Evolutionary conservation across 2,888 invertebrate species (phyloP), one percentile per base, ranked within the genome.

Genomic region (Anticlea derivata): DNA sequence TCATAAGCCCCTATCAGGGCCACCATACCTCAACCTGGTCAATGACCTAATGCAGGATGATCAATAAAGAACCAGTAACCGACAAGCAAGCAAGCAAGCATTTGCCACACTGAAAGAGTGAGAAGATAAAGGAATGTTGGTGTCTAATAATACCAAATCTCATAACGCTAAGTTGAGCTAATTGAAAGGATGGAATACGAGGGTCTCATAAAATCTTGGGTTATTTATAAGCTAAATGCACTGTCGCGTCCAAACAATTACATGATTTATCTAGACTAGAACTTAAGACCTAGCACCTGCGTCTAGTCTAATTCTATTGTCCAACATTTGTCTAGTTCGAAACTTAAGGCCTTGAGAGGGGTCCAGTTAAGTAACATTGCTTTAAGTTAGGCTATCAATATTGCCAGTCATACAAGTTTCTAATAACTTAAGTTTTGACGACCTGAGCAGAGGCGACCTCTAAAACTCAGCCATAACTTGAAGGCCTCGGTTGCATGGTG

Each of bases 341-440:
- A 35, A 49, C 35, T 35, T 49, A 23, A n/a, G n/a, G 40, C 8
- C 17, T 34, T 35, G 22, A 4, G 34, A 29, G 41, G 40, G 34
- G 55, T 54, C 48, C 56, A 48, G 35, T 49, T 60, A 50, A 46
- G 52, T 17, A 17, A 4, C 50, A 37, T 39, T 35, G 47, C 31
- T 52, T 49, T 49, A 54, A 55, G 50, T 64, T 61, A 58, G 58
- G 55, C 64, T 57, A 66, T 47, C 53, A 60, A 41, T 63, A 69
- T 45, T 50, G 60, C 63, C 58, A 65, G 59, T 61, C 65, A 63
- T 34, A 41, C 24, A 54, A 51, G 57, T 67, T 63, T 55, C 50
- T 66, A 64, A 73, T 69, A 61, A 65, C 58, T 60, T 40, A 49
- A 65, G 63, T 70, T 71, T 65, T 55, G 69, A 66, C 71, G 64